phyloP scores from a whole-genome alignment of 2,888 invertebrate genomes.

The Rotaria sp. region DNA sequence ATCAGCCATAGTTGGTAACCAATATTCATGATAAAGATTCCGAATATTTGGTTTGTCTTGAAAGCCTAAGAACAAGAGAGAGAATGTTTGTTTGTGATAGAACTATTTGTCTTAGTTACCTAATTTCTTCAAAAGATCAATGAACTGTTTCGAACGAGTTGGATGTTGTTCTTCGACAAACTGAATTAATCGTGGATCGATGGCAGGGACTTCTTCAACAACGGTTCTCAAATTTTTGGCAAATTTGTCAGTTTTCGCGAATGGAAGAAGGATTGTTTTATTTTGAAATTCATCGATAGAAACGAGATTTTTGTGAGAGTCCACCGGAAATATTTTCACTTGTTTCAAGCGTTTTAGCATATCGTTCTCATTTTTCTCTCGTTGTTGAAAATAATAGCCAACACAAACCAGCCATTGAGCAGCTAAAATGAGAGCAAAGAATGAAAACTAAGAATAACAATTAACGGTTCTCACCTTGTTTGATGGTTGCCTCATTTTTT shows the following conservation, averaged over 20 bases:
- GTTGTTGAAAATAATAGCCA: neutral
- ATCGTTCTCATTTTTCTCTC: neutral
- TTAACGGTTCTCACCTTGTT: neutral
- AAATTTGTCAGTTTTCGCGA: neutral
- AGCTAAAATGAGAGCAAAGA: neutral
- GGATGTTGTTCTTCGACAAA: neutral
- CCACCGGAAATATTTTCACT: neutral
- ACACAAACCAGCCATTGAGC: neutral
- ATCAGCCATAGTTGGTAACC: neutral
- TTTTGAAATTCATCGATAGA: neutral
- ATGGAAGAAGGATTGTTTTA: neutral
- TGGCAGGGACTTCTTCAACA: neutral
- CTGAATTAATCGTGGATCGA: neutral
- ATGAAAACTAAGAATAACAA: too few relatives aligned
- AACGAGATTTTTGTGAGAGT: neutral
- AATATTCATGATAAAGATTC: neutral
- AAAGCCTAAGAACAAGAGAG: neutral
- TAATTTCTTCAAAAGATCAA: neutral
- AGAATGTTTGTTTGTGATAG: neutral
- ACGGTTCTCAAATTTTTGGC: neutral
- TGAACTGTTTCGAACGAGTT: neutral
- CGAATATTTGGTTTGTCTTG: neutral
- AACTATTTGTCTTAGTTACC: neutral
- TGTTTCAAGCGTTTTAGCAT: neutral
- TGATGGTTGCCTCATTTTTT: neutral